Conservation (phyloP, 2,888 invertebrate species). For the Julus scandinavius region DNA sequence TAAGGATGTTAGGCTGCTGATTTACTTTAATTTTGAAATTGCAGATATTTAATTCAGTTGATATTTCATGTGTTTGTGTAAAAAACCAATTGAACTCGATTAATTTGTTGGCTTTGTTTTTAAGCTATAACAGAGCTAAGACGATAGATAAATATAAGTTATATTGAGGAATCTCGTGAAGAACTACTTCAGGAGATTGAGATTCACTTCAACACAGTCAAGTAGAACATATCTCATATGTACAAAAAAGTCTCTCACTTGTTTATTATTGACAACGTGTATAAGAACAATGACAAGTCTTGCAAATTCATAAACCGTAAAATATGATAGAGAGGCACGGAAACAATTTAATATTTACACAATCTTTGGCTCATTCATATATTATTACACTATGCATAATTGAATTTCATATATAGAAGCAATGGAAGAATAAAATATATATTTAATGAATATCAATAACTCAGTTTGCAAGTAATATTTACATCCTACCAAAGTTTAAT, state of each 20-base stretch:
- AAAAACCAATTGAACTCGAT: too few relatives aligned
- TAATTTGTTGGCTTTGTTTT: too few relatives aligned
- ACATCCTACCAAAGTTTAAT: not conserved
- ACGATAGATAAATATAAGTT: too few relatives aligned
- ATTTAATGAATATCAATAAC: slow-evolving; percentile 5
- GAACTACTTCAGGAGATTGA: too few relatives aligned
- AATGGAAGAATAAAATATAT: slow-evolving; percentile 30
- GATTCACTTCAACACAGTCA: not conserved
- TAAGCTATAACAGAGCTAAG: too few relatives aligned
- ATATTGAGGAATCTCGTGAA: too few relatives aligned
- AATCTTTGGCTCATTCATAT: slow-evolving; percentile 42
- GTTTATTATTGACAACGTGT: slow-evolving; percentile 44
- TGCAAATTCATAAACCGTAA: slow-evolving; percentile 30
- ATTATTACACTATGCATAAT: slow-evolving; percentile 26
- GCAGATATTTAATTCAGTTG: too few relatives aligned
- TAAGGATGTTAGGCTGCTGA: too few relatives aligned
- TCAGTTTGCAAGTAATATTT: slow-evolving; percentile 13
- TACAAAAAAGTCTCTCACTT: slow-evolving; percentile 33
- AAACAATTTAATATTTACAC: slow-evolving; percentile 46
- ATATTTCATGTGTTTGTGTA: too few relatives aligned
- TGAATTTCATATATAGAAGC: slow-evolving; percentile 34
- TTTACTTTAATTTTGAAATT: too few relatives aligned
- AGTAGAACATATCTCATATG: not conserved
- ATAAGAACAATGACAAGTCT: slow-evolving; percentile 44
- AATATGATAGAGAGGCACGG: slow-evolving; percentile 43